Evolutionary conservation across 1,140 invertebrate genomes (phyloP).

Genomic region (Zaprionus capensis): DNA sequence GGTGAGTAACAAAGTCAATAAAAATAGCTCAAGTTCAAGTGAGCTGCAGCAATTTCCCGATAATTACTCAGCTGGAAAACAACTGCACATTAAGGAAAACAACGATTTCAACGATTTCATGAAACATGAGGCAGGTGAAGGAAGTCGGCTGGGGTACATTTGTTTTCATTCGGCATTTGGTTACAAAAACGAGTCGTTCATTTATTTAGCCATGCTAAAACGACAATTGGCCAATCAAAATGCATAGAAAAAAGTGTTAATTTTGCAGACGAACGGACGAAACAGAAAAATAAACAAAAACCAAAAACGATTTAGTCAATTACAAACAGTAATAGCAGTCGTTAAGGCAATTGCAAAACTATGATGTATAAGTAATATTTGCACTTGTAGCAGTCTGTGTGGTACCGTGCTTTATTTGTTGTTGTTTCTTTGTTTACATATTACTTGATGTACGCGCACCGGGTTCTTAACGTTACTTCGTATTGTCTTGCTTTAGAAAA

Average conservation of each 20-base stretch:
- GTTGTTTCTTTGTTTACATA: slow-evolving; percentile 40
- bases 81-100: slow-evolving; percentile 16
- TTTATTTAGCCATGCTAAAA: slow-evolving; percentile 6
- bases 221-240: slow-evolving; percentile 31
- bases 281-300: slow-evolving; percentile 30
- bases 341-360: slow-evolving; percentile 42
- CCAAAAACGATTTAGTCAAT: slow-evolving; percentile 25
- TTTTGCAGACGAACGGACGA: slow-evolving; percentile 48
- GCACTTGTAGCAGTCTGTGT: neutral
- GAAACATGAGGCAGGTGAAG: slow-evolving; percentile 6
- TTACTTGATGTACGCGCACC: slow-evolving; percentile 6
- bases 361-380: slow-evolving; percentile 6
- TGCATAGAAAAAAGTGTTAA: slow-evolving; percentile 60
- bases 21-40: slow-evolving; percentile 45
- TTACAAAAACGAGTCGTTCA: slow-evolving; percentile 25
- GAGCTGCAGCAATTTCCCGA: slow-evolving; percentile 11
- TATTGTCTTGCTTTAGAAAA: slow-evolving; percentile 6
- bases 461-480: slow-evolving; percentile 15
- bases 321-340: slow-evolving; percentile 22
- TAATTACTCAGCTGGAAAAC: slow-evolving; percentile 7
- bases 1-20: slow-evolving; percentile 8
- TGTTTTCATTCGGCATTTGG: slow-evolving; percentile 15
- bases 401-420: slow-evolving; percentile 17
- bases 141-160: neutral
- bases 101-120: neutral